A percentile compares a stretch with the other conserved stretches of the same genome.
Evolutionary conservation across 2,888 invertebrate species (phyloP).

Genomic region (Charanyca ferruginea): DNA sequence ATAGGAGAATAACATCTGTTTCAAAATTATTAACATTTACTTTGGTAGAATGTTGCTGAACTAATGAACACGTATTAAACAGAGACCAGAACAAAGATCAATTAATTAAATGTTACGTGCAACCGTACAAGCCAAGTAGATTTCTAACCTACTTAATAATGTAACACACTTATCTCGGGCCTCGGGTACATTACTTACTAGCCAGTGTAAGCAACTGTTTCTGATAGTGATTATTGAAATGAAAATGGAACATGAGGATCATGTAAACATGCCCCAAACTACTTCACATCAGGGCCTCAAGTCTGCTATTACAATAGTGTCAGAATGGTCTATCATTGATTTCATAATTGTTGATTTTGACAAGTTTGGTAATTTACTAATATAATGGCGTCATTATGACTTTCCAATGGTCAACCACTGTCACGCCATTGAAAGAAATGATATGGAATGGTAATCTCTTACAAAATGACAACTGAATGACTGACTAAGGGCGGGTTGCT

Average conservation of each 20-base stretch:
- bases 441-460: too few relatives aligned
- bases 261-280: slow-evolving; percentile 14
- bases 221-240: slow-evolving; percentile 48
- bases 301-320: too few relatives aligned
- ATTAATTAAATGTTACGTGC: slow-evolving; percentile 61
- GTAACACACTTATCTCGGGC: slow-evolving; percentile 60
- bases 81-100: slow-evolving; percentile 62
- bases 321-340: too few relatives aligned
- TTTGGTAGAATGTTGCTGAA: slow-evolving; percentile 43
- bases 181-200: slow-evolving; percentile 42
- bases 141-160: slow-evolving; percentile 63
- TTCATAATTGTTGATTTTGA: too few relatives aligned
- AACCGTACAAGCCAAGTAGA: slow-evolving; percentile 54
- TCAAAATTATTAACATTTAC: slow-evolving; percentile 19
- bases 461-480: too few relatives aligned
- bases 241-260: slow-evolving; percentile 41
- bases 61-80: slow-evolving; percentile 49
- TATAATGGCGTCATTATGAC: too few relatives aligned
- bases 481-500: too few relatives aligned
- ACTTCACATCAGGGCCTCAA: too few relatives aligned
- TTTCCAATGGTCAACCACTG: too few relatives aligned
- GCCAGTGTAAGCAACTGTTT: slow-evolving; percentile 26
- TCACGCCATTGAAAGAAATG: too few relatives aligned
- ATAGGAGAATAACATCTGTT: not conserved
- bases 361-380: too few relatives aligned